Percentiles rank a stretch among this genome's conserved stretches.
Conservation (phyloP, 2,888 invertebrate species). For the Cynaeus angustus region DNA sequence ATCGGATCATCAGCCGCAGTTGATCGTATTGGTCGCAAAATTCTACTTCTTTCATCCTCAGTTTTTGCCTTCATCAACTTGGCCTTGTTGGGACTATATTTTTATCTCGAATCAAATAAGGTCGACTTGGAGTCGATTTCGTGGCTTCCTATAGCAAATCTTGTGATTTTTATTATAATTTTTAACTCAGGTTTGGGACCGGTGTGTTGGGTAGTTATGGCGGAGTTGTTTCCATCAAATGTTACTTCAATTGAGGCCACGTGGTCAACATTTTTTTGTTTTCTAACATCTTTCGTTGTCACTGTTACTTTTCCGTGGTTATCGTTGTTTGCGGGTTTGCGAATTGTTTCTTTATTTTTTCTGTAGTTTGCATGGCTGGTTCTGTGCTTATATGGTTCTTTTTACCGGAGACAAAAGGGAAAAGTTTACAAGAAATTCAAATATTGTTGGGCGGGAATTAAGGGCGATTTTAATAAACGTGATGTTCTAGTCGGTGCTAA, state of each 20-base stretch:
- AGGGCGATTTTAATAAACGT: not conserved
- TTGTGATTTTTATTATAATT: conserved; percentile 81
- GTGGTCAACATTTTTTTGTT: too few species aligned
- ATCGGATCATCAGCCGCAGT: conserved; percentile 82
- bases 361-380: conserved; percentile 22
- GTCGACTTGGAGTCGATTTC: conserved; percentile 65
- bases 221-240: conserved; percentile 88
- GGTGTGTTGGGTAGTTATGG: conserved; percentile 86
- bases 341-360: conserved; percentile 32
- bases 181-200: conserved; percentile 84
- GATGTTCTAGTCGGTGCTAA: not conserved
- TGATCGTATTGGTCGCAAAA: conserved; percentile 82
- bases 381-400: not conserved
- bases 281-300: too few species aligned
- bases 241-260: conserved; percentile 82
- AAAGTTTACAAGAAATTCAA: conserved; percentile 18
- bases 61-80: conserved; percentile 78
- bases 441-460: not conserved
- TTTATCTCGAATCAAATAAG: conserved; percentile 72
- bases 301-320: conserved; percentile 56
- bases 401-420: conserved; percentile 43
- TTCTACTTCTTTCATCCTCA: conserved; percentile 81
- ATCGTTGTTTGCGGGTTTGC: conserved; percentile 15
- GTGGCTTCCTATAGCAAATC: conserved; percentile 82
- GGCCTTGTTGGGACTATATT: conserved; percentile 82